Conservation (phyloP, 2,888 invertebrate species). For the Cosmia trapezina region DNA sequence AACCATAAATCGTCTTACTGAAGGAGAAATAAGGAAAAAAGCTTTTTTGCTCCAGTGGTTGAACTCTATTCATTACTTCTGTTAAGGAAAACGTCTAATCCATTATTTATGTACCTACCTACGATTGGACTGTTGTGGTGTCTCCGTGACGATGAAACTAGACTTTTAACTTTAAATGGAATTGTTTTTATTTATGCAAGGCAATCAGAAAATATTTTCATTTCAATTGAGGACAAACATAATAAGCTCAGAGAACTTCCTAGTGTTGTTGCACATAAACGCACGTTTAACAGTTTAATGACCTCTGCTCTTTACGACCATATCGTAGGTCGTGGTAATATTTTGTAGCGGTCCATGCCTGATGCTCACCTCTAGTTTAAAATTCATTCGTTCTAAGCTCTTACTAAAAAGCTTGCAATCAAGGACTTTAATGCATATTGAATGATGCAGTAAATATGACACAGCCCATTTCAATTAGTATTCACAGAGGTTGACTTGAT, state of each 20-base stretch:
- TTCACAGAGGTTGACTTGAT: slow-evolving; percentile 71
- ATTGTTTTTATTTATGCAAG: slow-evolving; percentile 28
- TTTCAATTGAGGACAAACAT: slow-evolving; percentile 14
- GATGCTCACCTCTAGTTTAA: slow-evolving; percentile 12
- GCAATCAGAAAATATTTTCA: not conserved
- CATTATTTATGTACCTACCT: slow-evolving; percentile 66
- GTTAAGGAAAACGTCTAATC: slow-evolving; percentile 73
- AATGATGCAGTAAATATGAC: slow-evolving; percentile 56
- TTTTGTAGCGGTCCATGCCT: slow-evolving; percentile 28
- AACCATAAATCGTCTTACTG: slow-evolving; percentile 83
- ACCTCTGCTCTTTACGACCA: slow-evolving; percentile 33
- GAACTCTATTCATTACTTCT: slow-evolving; percentile 81
- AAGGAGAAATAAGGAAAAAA: slow-evolving; percentile 78
- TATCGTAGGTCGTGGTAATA: slow-evolving; percentile 19
- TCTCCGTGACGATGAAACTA: slow-evolving; percentile 28
- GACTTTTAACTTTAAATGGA: slow-evolving; percentile 2
- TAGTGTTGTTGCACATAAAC: slow-evolving; percentile 11
- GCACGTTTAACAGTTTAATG: slow-evolving; percentile 12
- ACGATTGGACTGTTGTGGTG: slow-evolving; percentile 49
- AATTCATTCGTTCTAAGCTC: slow-evolving; percentile 27
- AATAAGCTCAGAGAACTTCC: slow-evolving; percentile 11
- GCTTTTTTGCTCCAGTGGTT: slow-evolving; percentile 77
- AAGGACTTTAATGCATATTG: slow-evolving; percentile 41
- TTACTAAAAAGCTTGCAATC: slow-evolving; percentile 36
- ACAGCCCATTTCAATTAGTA: slow-evolving; percentile 69